Evolutionary conservation across 1,140 invertebrate genomes (phyloP), one percentile per base, ranked within the genome.

Genomic region (Leptinotarsa lineolata): DNA sequence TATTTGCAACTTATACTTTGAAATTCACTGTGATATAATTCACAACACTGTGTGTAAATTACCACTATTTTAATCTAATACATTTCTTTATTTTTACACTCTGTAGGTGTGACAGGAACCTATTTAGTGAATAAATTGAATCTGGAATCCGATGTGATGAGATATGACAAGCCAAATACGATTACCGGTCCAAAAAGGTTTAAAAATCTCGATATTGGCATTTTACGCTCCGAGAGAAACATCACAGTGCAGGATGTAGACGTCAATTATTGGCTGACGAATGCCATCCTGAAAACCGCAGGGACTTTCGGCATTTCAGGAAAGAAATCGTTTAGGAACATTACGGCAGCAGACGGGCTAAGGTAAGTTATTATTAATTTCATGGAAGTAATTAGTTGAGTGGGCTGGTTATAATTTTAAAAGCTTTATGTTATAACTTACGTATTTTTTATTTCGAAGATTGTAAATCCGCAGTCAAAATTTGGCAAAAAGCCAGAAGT

Each of bases 141-240:
- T 79, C 73, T 87, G 66, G 74, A 81, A 44, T 77, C 80, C 44
- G 86, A 87, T 73, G 77, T 87, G 6, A 77, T 87, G 78, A 76
- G 81, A 69, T 83, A 81, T 70, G 79, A 83, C 74, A 68, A 59
- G 45, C 20, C 70, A 11, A 84, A 84, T 68, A 76, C 80, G 39
- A 78, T 86, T 22, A 84, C 82, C 16, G 84, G 82, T 6, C 58
- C 63, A 2, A 87, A 87, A 80, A 72, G 6, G 8, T 68, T 86
- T 8, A 13, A 79, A 4, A 78, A 77, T 60, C 72, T 84, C 11
- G 68, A 67, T 3, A 77, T 84, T 5, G 76, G 80, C 18, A 77
- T 78, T 3, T 75, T 87, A 0, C 78, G 80, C 68, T 54, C 81
- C 1, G 76, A 77, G 8, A 16, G 80, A 15, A 72, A 77, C 4